Conservation (phyloP, 2,797 vertebrate species). For the Danio kyathit region DNA sequence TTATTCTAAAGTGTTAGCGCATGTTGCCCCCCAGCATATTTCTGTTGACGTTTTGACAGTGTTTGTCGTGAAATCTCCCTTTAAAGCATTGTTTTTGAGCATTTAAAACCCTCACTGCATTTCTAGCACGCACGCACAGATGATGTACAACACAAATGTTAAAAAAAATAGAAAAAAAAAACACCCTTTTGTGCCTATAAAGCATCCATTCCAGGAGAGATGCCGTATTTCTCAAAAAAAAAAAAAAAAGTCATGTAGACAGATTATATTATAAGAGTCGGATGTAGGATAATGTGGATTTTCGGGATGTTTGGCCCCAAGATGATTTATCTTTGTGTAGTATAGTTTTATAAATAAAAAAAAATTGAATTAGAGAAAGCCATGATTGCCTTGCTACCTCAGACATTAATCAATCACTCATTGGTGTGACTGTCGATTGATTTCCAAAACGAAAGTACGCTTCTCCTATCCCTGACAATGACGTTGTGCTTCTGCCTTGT, state of each 20-base stretch:
- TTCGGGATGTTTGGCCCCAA: constrained; percentile 44
- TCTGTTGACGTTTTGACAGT: constrained; percentile 11
- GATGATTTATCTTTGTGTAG: constrained; percentile 66
- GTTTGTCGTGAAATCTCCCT: constrained; percentile 31
- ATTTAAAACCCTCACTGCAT: background rate
- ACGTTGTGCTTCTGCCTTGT: constrained; percentile 72
- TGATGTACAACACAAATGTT: constrained; percentile 38
- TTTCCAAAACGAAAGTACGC: constrained; percentile 65
- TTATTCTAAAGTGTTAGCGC: constrained; percentile 29
- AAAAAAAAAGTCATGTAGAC: constrained; percentile 36
- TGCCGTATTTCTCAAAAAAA: background rate
- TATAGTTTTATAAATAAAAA: constrained; percentile 74
- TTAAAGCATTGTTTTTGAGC: constrained; percentile 23
- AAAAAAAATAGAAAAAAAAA: too few species aligned
- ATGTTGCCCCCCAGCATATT: constrained; percentile 49
- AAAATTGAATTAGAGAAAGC: constrained; percentile 88
- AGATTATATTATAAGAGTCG: constrained; percentile 68
- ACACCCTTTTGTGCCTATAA: constrained; percentile 78
- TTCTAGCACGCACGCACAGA: constrained; percentile 41
- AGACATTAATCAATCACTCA: constrained; percentile 80
- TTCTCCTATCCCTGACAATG: constrained; percentile 72
- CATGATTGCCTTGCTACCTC: constrained; percentile 99
- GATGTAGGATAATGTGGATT: constrained; percentile 58
- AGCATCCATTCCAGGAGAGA: constrained; percentile 78
- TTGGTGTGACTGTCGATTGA: constrained; percentile 59